These are phyloP conservation scores for Vultur gryphus DNA, from an alignment of 2,797 vertebrate genomes.

Conservation along the genomic window DNA sequence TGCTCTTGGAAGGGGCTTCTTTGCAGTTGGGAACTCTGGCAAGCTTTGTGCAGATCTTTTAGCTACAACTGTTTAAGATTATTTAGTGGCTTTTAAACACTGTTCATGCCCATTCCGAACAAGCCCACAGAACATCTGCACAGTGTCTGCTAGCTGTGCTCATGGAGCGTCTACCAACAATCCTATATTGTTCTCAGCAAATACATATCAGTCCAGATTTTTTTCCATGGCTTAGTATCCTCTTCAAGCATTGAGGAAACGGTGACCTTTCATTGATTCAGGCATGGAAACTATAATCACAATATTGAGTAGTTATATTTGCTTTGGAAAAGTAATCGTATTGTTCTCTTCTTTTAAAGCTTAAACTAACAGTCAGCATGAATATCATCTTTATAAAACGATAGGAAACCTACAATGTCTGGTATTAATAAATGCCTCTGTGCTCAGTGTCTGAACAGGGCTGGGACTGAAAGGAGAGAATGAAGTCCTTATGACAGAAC, in stretches of 20 bases:
- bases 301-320: conserved; percentile 42
- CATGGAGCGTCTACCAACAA: conserved; percentile 2
- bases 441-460: neutral
- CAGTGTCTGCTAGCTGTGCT: conserved; percentile 34
- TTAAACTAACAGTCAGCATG: conserved; percentile 60
- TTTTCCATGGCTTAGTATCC: neutral
- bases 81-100: conserved; percentile 56
- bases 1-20: neutral
- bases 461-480: conserved; percentile 18
- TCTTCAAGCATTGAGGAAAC: neutral
- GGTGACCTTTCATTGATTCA: conserved; percentile 48
- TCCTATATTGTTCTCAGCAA: conserved; percentile 48
- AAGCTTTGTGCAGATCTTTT: neutral
- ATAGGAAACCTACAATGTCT: conserved; percentile 47
- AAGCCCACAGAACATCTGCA: conserved; percentile 53
- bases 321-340: conserved; percentile 53
- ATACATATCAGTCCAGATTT: neutral
- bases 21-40: neutral
- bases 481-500: conserved; percentile 39
- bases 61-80: conserved; percentile 53
- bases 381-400: conserved; percentile 47
- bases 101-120: conserved; percentile 33
- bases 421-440: conserved; percentile 56
- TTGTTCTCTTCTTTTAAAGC: conserved; percentile 57
- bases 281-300: conserved; percentile 37